phyloP scores from a whole-genome alignment of 2,797 vertebrate species.

The Sebastes paucispinis region DNA sequence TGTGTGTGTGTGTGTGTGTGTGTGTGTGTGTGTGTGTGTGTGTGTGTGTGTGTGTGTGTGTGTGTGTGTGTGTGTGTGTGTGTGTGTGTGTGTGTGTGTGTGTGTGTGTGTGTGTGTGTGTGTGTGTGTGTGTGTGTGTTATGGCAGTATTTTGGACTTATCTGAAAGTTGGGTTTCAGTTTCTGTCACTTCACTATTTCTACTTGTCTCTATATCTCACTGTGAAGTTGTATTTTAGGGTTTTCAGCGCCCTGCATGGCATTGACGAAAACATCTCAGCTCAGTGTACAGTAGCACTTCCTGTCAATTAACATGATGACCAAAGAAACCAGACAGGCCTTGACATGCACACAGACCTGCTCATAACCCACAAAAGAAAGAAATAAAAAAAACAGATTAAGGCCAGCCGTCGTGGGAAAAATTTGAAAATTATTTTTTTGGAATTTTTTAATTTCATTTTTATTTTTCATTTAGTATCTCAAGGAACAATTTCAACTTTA shows the following conservation, averaged over 20 bases:
- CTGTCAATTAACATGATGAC: conserved; percentile 69
- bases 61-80: not conserved
- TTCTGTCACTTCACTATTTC: conserved; percentile 36
- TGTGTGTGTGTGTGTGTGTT: not conserved
- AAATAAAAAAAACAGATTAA: not conserved
- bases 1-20: not conserved
- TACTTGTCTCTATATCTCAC: conserved; percentile 10
- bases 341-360: conserved; percentile 26
- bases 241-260: conserved; percentile 27
- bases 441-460: not conserved
- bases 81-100: too few relatives aligned
- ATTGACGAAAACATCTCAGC: conserved; percentile 37
- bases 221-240: conserved; percentile 42
- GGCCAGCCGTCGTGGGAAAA: not conserved
- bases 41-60: too few relatives aligned
- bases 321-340: conserved; percentile 37
- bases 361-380: not conserved
- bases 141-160: not conserved
- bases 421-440: not conserved
- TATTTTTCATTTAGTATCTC: conserved; percentile 16
- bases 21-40: not conserved
- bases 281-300: conserved; percentile 35
- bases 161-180: conserved; percentile 40
- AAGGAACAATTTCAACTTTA: conserved; percentile 30
- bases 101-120: not conserved